Percentiles rank a stretch among this genome's conserved stretches.
These are phyloP conservation scores for Pseudococcus jackbeardsleyi DNA, from an alignment of 2,888 invertebrate species.

Conservation along the genomic window DNA sequence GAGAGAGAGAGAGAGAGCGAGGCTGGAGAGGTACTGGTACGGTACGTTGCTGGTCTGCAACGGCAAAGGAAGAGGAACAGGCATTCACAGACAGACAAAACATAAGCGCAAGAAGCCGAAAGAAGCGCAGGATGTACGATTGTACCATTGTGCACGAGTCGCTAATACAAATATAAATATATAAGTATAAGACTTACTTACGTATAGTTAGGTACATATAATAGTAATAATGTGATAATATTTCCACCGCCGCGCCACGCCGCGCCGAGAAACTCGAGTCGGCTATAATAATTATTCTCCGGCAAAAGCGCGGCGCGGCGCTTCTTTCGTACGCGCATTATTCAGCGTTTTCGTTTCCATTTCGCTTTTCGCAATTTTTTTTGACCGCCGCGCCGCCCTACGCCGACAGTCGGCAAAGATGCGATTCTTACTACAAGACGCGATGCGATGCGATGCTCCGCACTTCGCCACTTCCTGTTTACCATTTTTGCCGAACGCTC, in stretches of 20 bases:
- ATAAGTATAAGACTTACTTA: too few relatives aligned
- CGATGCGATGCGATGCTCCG: not conserved
- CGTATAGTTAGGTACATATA: too few relatives aligned
- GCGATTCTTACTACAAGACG: not conserved
- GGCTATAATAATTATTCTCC: not conserved
- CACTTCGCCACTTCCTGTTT: not conserved
- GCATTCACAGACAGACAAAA: not conserved
- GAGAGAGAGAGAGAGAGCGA: too few relatives aligned
- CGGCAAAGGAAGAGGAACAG: not conserved
- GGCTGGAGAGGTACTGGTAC: too few relatives aligned
- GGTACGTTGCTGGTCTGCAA: not conserved
- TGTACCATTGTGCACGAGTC: not conserved
- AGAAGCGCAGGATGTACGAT: not conserved
- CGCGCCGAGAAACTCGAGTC: conserved; percentile 1
- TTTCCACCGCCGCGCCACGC: too few relatives aligned
- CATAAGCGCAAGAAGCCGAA: too few relatives aligned
- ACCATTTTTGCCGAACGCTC: not conserved
- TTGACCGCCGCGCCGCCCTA: not conserved
- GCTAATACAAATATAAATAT: not conserved
- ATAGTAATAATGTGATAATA: too few relatives aligned
- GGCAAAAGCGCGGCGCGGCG: too few relatives aligned
- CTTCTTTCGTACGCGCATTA: not conserved
- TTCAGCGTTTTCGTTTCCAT: conserved; percentile 10
- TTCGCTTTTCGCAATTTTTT: not conserved
- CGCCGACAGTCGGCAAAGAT: not conserved